These are phyloP conservation scores for Lordiphosa fenestrarum DNA, from an alignment of 2,888 invertebrate species.

Conservation along the genomic window DNA sequence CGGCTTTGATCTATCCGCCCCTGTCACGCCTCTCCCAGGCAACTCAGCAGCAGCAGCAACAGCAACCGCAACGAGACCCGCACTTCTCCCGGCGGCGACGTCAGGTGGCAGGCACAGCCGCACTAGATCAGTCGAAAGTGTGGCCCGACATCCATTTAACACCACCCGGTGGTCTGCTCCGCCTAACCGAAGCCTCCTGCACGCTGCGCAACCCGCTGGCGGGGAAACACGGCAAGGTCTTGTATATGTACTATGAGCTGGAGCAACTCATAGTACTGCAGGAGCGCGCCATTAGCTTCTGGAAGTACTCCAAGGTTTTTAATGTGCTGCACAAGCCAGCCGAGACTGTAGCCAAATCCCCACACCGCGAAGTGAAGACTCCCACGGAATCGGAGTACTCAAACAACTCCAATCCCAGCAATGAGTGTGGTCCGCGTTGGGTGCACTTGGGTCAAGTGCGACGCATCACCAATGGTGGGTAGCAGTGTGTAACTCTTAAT, in stretches of 20 bases:
- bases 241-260: constrained; percentile 76
- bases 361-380: not conserved
- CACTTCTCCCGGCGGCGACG: constrained; percentile 40
- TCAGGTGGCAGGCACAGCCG: constrained; percentile 24
- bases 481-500: constrained; percentile 24
- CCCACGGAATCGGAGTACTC: constrained; percentile 18
- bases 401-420: not conserved
- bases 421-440: constrained; percentile 60
- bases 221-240: constrained; percentile 68
- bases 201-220: constrained; percentile 74
- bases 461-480: constrained; percentile 65
- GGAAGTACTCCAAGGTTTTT: constrained; percentile 77
- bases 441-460: constrained; percentile 72
- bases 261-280: constrained; percentile 78
- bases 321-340: constrained; percentile 55
- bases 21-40: constrained; percentile 15
- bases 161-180: constrained; percentile 46
- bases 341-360: constrained; percentile 2
- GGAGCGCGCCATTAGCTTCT: constrained; percentile 74
- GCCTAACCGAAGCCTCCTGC: constrained; percentile 46
- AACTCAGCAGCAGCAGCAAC: not conserved
- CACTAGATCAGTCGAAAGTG: not conserved
- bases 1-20: constrained; percentile 37
- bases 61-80: not conserved
- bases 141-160: constrained; percentile 4